Percentiles rank a stretch among this genome's conserved stretches.
Evolutionary conservation across 2,113 vertebrate species (phyloP).

Genomic region (Cyphomyrus plagiostoma): DNA sequence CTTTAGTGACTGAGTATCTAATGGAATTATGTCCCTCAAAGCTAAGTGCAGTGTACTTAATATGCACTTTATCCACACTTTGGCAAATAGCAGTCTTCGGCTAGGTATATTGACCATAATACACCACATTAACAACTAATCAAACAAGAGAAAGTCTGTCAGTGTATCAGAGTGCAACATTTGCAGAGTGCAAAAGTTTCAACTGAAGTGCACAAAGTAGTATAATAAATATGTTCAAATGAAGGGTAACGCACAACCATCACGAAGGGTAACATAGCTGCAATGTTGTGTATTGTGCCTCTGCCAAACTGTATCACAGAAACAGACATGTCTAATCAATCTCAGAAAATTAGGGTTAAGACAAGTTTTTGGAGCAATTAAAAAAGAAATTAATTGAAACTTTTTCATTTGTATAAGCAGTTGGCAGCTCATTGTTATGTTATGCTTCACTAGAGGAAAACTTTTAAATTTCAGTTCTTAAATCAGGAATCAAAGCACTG

Average conservation of each 20-base stretch:
- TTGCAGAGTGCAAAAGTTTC: too few relatives aligned
- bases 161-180: too few relatives aligned
- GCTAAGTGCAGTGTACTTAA: background rate
- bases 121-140: too few relatives aligned
- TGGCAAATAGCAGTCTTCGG: background rate
- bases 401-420: background rate
- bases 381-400: background rate
- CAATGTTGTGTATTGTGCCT: too few relatives aligned
- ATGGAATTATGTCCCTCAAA: background rate
- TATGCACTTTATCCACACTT: background rate
- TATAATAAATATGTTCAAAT: too few relatives aligned
- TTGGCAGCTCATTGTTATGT: background rate
- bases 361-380: background rate
- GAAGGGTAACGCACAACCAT: too few relatives aligned
- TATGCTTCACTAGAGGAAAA: background rate
- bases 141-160: too few relatives aligned
- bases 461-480: background rate
- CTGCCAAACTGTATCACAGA: too few relatives aligned
- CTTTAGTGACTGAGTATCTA: background rate
- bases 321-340: background rate
- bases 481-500: background rate
- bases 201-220: too few relatives aligned
- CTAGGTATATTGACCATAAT: background rate
- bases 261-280: too few relatives aligned
- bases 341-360: background rate